Conservation (phyloP, 2,888 invertebrate genomes). For the Flexamia atlantica region DNA sequence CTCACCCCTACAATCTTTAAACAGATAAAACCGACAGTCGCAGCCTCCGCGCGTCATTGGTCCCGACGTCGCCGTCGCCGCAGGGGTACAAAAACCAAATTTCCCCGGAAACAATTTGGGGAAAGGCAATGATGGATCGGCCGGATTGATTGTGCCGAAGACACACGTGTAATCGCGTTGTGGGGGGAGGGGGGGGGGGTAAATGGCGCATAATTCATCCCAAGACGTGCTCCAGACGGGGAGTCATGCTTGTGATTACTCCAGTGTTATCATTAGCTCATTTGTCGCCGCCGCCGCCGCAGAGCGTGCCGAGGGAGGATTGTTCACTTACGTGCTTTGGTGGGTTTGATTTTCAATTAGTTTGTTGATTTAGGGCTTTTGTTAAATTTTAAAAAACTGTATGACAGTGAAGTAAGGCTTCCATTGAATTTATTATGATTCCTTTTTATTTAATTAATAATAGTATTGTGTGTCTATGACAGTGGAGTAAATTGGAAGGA, state of each 20-base stretch:
- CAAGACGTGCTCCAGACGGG: slow-evolving; percentile 22
- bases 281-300: slow-evolving; percentile 40
- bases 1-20: not conserved
- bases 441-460: too few species aligned
- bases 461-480: too few species aligned
- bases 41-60: slow-evolving; percentile 34
- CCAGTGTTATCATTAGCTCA: slow-evolving; percentile 41
- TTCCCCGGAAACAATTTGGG: slow-evolving; percentile 55
- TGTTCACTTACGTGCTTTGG: slow-evolving; percentile 14
- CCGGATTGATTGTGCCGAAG: slow-evolving; percentile 51
- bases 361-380: too few species aligned
- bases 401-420: too few species aligned
- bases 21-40: not conserved
- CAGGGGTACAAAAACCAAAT: slow-evolving; percentile 43
- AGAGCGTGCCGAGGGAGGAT: not conserved
- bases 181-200: slow-evolving; percentile 8
- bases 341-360: not conserved
- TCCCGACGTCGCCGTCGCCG: not conserved
- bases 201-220: slow-evolving; percentile 42
- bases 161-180: slow-evolving; percentile 52
- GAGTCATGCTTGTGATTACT: slow-evolving; percentile 15
- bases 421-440: too few species aligned
- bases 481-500: too few species aligned
- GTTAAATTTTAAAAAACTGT: too few species aligned
- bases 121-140: slow-evolving; percentile 53